Evolutionary conservation across 2,888 invertebrate genomes (phyloP).

Genomic region (Eulithis testata): DNA sequence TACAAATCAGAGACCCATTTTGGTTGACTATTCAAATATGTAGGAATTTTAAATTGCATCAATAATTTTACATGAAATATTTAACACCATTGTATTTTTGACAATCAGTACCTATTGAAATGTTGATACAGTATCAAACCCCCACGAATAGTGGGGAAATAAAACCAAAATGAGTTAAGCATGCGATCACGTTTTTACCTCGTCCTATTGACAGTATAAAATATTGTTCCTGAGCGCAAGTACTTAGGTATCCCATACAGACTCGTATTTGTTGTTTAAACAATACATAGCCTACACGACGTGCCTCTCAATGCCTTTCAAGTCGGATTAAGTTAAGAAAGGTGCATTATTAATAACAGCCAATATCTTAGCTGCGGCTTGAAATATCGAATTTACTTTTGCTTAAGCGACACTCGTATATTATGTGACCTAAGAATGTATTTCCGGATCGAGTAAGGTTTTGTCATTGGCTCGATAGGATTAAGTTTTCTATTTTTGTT

Average conservation of each 20-base stretch:
- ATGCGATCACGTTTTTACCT: constrained; percentile 30
- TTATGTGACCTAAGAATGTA: constrained; percentile 77
- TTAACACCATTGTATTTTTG: constrained; percentile 12
- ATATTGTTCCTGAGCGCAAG: constrained; percentile 33
- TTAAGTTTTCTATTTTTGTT: constrained; percentile 59
- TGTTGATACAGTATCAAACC: constrained; percentile 8
- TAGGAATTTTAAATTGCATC: constrained; percentile 12
- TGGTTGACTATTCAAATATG: constrained; percentile 15
- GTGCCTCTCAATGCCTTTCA: constrained; percentile 77
- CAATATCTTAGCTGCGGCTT: constrained; percentile 79
- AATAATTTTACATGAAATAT: constrained; percentile 18
- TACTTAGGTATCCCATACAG: constrained; percentile 34
- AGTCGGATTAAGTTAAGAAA: constrained; percentile 83
- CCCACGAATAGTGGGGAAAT: constrained; percentile 12
- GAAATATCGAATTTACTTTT: constrained; percentile 82
- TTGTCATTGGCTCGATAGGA: constrained; percentile 64
- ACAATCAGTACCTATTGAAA: constrained; percentile 13
- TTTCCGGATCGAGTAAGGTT: constrained; percentile 77
- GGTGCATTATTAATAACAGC: constrained; percentile 81
- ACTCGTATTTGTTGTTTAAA: constrained; percentile 61
- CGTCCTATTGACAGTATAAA: constrained; percentile 38
- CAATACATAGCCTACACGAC: constrained; percentile 75
- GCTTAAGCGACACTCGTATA: constrained; percentile 80
- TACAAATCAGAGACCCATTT: constrained; percentile 30
- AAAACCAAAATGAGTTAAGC: constrained; percentile 22